Conservation (phyloP, 53 echinoderm and acorn worm species). For the Crossaster papposus region DNA sequence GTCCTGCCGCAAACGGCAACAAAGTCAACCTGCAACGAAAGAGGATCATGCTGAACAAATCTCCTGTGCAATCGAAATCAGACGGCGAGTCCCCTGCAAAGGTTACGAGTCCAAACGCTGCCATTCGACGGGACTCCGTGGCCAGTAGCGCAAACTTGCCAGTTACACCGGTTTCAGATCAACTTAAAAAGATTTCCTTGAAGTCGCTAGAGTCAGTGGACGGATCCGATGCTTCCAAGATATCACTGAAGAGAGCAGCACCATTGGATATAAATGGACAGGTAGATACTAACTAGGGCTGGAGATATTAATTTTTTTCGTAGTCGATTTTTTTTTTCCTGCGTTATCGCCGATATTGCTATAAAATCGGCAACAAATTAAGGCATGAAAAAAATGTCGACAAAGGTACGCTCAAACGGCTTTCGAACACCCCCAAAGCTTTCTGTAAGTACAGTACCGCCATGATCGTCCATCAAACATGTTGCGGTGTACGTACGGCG, state of each 20-base stretch:
- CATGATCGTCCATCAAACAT: too few species aligned
- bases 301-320: too few species aligned
- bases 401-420: too few species aligned
- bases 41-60: slow-evolving; percentile 2
- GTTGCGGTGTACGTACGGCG: too few species aligned
- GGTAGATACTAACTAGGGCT: slow-evolving; percentile 18
- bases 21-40: slow-evolving; percentile 20
- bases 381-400: too few species aligned
- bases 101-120: not conserved
- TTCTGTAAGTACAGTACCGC: too few species aligned
- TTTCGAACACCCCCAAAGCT: too few species aligned
- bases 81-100: not conserved
- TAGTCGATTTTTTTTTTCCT: too few species aligned
- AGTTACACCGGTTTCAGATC: slow-evolving; percentile 9
- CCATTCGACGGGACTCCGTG: not conserved
- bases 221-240: not conserved
- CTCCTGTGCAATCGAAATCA: slow-evolving; percentile 8
- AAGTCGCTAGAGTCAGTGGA: slow-evolving; percentile 6
- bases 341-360: too few species aligned
- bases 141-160: not conserved
- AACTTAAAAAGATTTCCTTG: slow-evolving; percentile 10
- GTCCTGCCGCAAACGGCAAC: slow-evolving; percentile 15
- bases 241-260: slow-evolving; percentile 23
- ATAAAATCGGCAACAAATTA: too few species aligned
- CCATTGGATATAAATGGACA: slow-evolving; percentile 31